Evolutionary conservation across 2,113 vertebrate genomes (phyloP).

Genomic region (Rhea pennata): DNA sequence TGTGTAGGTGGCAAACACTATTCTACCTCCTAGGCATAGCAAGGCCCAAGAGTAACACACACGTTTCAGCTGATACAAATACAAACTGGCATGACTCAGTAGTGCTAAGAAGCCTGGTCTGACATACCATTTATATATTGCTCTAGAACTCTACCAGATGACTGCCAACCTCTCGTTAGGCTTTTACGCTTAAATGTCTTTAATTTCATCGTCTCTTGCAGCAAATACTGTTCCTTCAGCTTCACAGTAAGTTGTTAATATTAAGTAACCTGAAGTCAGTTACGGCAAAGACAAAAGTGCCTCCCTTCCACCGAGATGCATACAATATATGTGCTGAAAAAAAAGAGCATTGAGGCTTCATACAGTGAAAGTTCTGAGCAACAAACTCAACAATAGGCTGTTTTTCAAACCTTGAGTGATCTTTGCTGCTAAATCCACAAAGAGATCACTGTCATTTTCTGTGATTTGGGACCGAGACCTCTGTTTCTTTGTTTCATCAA

Average conservation of each 20-base stretch:
- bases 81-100: not conserved
- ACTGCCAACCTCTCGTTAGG: not conserved
- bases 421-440: slow-evolving; percentile 95
- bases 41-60: not conserved
- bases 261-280: not conserved
- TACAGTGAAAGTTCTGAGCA: not conserved
- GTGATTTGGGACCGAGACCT: slow-evolving; percentile 70
- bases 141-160: not conserved
- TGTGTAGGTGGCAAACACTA: not conserved
- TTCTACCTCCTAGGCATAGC: not conserved
- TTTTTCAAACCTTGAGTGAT: slow-evolving; percentile 87
- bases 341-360: not conserved
- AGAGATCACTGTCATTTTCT: slow-evolving; percentile 90
- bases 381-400: not conserved
- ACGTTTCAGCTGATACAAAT: not conserved
- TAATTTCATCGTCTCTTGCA: not conserved
- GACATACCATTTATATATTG: not conserved
- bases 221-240: not conserved
- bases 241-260: not conserved
- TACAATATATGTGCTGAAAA: accelerated
- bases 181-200: not conserved
- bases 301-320: not conserved
- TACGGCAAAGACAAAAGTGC: not conserved
- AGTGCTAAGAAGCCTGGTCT: not conserved
- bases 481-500: slow-evolving; percentile 81